phyloP scores from a whole-genome alignment of 2,797 vertebrate species.

The Hapalemur alaotrensis region DNA sequence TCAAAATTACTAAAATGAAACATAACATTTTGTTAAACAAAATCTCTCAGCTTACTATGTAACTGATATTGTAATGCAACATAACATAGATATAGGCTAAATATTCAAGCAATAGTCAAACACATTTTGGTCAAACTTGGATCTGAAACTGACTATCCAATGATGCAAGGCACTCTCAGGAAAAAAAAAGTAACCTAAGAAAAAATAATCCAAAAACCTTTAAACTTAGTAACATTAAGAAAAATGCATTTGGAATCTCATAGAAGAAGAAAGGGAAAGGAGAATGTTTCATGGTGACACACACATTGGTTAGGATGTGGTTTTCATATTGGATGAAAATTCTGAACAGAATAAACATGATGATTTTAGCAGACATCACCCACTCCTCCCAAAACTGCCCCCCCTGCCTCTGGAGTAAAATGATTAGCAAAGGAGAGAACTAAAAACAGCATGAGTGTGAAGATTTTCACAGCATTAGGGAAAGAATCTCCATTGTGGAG shows the following conservation, averaged over 20 bases:
- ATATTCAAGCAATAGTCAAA: background rate
- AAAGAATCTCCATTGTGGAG: background rate
- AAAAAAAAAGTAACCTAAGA: background rate
- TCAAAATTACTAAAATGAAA: background rate
- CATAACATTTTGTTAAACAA: slow-evolving; percentile 17
- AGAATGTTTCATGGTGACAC: background rate
- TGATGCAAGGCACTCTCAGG: background rate
- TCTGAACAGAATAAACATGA: background rate
- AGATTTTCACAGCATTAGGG: background rate
- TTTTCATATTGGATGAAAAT: background rate
- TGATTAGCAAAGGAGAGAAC: background rate
- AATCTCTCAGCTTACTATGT: background rate
- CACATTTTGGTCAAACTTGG: background rate
- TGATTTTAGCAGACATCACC: background rate
- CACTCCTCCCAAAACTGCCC: background rate
- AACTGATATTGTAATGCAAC: background rate
- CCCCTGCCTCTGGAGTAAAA: background rate
- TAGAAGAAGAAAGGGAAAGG: background rate
- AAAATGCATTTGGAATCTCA: background rate
- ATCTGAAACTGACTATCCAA: background rate
- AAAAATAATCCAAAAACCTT: background rate
- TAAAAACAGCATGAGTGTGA: background rate
- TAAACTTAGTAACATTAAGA: background rate
- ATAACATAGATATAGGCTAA: background rate
- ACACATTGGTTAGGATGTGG: background rate